Evolutionary conservation across 2,113 vertebrate species (phyloP), one percentile per base, ranked within the genome.

Genomic region (Ascaphus truei): DNA sequence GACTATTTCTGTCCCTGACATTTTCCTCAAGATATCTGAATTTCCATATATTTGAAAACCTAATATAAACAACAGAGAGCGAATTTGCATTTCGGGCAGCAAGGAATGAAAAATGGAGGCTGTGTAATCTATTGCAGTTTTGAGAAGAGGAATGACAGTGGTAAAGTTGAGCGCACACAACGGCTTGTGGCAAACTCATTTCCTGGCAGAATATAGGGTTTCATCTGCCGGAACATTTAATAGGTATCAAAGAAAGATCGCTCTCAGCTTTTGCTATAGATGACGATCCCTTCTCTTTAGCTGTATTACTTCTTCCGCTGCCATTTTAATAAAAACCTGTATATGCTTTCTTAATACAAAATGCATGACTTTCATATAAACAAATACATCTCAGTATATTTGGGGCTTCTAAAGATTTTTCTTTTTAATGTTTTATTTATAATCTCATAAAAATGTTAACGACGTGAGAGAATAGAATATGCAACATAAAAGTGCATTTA

Each of bases 1-100:
- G 80, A 78, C 75, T 62, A 68, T 83, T 83, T 65, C 71, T 72
- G 84, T 87, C 85, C 87, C 82, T 90, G 89, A 92, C 90, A 88
- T 88, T 89, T 87, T 86, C 85, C 84, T 88, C 85, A 80, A 82
- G 87, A 86, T 85, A 84, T 84, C 83, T 80, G 85, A 90, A 89
- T 92, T 91, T 89, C 84, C 87, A 90, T 89, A 90, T 88, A 92
- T 91, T 91, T 92, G 88, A 92, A 92, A 92, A 92, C 84, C 90
- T 90, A 90, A 90, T 89, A 89, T 88, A 91, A 92, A 89, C 89
- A 91, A 89, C 84, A 84, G 89, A 89, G 87, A 73, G 33, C 71
- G 62, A 81, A 91, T 92, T 90, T 92, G 89, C 90, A 91, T 91
- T 77, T 85, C 43, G 80, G 86, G 87, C 88, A 91, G 85, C 83